These are phyloP conservation scores for Indri indri DNA, from an alignment of 2,113 vertebrate genomes.

Conservation along the genomic window DNA sequence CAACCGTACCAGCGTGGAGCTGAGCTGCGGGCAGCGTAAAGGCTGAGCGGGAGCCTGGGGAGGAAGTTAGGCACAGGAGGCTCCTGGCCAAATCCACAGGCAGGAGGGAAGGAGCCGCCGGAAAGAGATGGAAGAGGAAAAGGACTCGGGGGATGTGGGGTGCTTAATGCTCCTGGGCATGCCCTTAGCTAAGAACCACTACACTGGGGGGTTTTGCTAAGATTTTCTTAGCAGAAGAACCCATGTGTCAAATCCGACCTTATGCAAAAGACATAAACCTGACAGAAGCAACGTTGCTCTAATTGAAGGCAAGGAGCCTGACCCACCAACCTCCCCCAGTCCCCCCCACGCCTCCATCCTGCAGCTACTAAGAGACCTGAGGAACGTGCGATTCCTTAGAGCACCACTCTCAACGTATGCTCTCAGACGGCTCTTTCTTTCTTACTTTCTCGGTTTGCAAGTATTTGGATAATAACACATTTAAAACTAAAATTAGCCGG, in stretches of 20 bases:
- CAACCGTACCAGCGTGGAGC: not conserved
- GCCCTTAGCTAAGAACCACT: not conserved
- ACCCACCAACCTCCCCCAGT: too few relatives aligned
- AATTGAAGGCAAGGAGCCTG: not conserved
- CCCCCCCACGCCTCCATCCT: not conserved
- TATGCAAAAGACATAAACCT: not conserved
- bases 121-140: not conserved
- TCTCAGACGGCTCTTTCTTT: not conserved
- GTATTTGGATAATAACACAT: not conserved
- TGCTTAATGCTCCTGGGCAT: rapidly evolving
- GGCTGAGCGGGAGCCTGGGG: not conserved
- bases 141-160: rapidly evolving
- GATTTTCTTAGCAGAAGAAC: not conserved
- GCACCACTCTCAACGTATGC: not conserved
- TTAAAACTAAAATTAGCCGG: not conserved
- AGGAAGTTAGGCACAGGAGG: not conserved
- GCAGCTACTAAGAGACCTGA: not conserved
- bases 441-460: not conserved
- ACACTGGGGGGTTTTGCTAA: too few relatives aligned
- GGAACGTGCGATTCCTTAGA: not conserved
- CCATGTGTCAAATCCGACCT: not conserved
- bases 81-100: not conserved
- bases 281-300: not conserved
- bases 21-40: not conserved
- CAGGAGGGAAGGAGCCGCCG: not conserved